Evolutionary conservation across 2,888 invertebrate species (phyloP), one percentile per base, ranked within the genome.

Genomic region (Gasteruption jaculator): DNA sequence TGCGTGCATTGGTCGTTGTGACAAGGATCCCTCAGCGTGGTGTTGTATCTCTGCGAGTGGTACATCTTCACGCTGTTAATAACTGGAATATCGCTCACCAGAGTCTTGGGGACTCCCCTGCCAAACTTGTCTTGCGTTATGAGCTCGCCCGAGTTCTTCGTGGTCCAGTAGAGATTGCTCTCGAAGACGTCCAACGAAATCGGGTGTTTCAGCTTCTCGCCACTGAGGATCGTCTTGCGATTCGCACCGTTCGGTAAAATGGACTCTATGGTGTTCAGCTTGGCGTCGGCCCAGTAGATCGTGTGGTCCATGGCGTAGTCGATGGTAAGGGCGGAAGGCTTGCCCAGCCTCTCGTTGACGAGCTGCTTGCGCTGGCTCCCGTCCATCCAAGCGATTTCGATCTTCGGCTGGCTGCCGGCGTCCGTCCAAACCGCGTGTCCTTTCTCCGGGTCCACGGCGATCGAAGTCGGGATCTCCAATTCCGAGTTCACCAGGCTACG

Each of bases 341-440:
- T 86, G 16, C 90, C 78, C 18, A 97, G 80, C 45, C 81, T 80
- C 45, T 90, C 90, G 0, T 85, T 82, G 5, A 94, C 84, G 3
- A 99, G 69, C 0, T 86, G 82, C 38, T 85, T 76, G 2, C 94
- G 79, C 65, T 91, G 87, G 0, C 86, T 87, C 0, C 97, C 97
- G 63, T 95, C 96, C 93, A 97, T 91, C 92, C 95, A 96, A 2
- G 93, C 82, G 3, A 85, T 81, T 68, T 96, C 96, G 47, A 99
- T 93, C 71, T 94, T 96, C 0, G 93, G 91, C 3, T 83, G 83
- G 0, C 85, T 83, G 4, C 95, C 93, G 1, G 89, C 86, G 68
- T 97, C 95, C 0, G 93, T 82, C 94, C 96, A 99, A 72, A 88
- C 91, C 80, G 96, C 83, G 50, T 82, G 76, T 1, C 95, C 94